Evolutionary conservation across 2,797 vertebrate genomes (phyloP).

Genomic region (Aldrovandia affinis): DNA sequence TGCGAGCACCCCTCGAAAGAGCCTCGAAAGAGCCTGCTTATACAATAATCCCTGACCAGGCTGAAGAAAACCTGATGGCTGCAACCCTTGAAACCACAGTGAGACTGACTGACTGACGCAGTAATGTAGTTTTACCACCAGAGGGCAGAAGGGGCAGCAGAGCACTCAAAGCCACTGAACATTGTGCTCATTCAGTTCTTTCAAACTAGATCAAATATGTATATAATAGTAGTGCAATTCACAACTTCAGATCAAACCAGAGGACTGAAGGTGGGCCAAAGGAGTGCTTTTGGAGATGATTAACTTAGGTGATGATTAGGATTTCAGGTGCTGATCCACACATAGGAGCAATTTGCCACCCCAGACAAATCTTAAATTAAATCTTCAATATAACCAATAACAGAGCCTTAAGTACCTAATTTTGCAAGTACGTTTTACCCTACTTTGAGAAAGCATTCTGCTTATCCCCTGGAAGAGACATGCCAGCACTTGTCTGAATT

Average conservation of each 20-base stretch:
- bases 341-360: not conserved
- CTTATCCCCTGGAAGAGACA: slow-evolving; percentile 45
- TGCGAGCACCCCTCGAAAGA: not conserved
- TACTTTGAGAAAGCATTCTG: slow-evolving; percentile 30
- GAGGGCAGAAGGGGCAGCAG: not conserved
- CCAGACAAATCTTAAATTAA: not conserved
- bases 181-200: not conserved
- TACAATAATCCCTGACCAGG: not conserved
- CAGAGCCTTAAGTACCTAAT: not conserved
- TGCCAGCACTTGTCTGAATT: slow-evolving; percentile 42
- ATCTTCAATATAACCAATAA: not conserved
- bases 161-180: not conserved
- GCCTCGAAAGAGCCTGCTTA: not conserved
- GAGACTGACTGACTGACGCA: not conserved
- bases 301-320: not conserved
- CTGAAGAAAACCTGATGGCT: not conserved
- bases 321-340: no score
- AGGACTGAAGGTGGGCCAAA: not conserved
- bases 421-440: not conserved
- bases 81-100: not conserved
- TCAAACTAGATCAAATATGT: not conserved
- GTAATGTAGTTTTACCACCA: not conserved
- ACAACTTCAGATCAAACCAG: not conserved
- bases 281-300: not conserved
- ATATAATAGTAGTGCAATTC: not conserved